These are phyloP conservation scores for Sus cebifrons DNA, from an alignment of 2,797 vertebrate species.

Conservation along the genomic window DNA sequence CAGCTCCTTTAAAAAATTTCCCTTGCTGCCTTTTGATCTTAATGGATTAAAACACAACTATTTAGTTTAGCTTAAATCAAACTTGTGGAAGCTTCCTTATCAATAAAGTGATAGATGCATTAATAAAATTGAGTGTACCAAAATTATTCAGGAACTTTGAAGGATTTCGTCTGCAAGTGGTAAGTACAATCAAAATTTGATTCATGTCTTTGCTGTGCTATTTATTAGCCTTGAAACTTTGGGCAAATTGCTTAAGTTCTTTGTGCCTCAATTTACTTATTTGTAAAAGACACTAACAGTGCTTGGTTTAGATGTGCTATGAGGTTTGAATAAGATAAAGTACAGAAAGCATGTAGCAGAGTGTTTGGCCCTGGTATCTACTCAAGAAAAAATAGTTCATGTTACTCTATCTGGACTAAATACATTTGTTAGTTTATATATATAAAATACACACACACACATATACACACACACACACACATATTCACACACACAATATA, in stretches of 20 bases:
- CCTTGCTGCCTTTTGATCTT: conserved; percentile 28
- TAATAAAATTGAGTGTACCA: neutral
- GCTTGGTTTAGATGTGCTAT: neutral
- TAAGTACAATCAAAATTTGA: neutral
- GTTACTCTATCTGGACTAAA: neutral
- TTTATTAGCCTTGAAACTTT: neutral
- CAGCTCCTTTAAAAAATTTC: neutral
- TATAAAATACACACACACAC: too few species aligned
- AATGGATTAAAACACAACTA: neutral
- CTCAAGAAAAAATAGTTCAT: neutral
- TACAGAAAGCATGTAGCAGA: neutral
- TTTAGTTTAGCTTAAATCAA: neutral
- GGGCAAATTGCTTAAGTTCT: neutral
- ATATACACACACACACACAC: too few species aligned
- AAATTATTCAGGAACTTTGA: neutral
- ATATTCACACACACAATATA: too few species aligned
- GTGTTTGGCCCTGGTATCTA: neutral
- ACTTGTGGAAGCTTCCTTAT: neutral
- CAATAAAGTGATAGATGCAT: neutral
- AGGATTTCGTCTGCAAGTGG: neutral
- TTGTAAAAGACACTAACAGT: neutral
- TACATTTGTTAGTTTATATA: neutral
- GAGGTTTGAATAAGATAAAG: neutral
- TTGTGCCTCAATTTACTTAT: neutral
- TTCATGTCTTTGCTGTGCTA: neutral